phyloP scores from a whole-genome alignment of 2,888 invertebrate species.

The Helleia helle region DNA sequence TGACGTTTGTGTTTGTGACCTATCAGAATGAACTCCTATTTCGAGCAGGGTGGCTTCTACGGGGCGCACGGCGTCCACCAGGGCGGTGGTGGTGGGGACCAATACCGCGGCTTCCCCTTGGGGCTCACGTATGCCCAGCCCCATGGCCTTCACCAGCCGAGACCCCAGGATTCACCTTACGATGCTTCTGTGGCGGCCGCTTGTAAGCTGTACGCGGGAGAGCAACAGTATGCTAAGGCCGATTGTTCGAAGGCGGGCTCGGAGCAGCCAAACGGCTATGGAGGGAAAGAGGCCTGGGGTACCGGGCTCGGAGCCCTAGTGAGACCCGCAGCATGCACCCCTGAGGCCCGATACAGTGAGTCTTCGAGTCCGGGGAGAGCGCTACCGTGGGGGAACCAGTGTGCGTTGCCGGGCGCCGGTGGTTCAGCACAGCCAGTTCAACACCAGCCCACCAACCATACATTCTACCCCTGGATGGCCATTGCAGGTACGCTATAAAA shows the following conservation, averaged over 20 bases:
- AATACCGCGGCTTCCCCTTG: constrained; percentile 90
- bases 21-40: constrained; percentile 93
- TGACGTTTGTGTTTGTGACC: constrained; percentile 63
- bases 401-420: constrained; percentile 87
- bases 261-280: constrained; percentile 79
- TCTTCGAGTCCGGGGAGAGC: constrained; percentile 86
- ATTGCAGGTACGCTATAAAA: constrained; percentile 90
- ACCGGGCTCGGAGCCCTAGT: constrained; percentile 79
- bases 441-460: constrained; percentile 92
- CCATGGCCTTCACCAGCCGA: constrained; percentile 82
- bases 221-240: constrained; percentile 80
- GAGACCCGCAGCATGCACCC: constrained; percentile 91
- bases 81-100: constrained; percentile 81
- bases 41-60: constrained; percentile 96
- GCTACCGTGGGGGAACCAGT: constrained; percentile 91
- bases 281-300: constrained; percentile 82
- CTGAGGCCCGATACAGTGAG: constrained; percentile 89
- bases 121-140: constrained; percentile 90
- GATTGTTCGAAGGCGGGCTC: constrained; percentile 83
- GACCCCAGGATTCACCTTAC: constrained; percentile 93
- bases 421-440: constrained; percentile 89
- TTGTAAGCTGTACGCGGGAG: constrained; percentile 85
- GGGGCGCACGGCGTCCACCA: constrained; percentile 90
- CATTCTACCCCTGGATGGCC: constrained; percentile 99
- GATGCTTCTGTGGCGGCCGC: constrained; percentile 92